Evolutionary conservation across 2,113 vertebrate genomes (phyloP), one percentile per base, ranked within the genome.

Genomic region (Tricholaema leucomelas): DNA sequence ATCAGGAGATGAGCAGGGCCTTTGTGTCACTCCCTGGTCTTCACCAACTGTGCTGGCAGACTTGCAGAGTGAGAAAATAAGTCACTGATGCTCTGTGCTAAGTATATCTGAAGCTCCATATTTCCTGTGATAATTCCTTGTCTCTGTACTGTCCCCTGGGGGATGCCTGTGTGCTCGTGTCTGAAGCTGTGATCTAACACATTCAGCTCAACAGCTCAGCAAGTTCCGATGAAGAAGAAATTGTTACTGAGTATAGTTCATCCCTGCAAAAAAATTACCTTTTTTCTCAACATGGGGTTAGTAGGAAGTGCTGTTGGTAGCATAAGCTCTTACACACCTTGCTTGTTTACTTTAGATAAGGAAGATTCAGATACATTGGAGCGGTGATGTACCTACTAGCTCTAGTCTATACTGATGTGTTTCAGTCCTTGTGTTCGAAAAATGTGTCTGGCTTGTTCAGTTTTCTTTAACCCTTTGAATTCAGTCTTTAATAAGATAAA

Each of bases 41-140:
- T 35, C 58, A 3, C 16, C 2, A 1, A 8, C 27, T 4, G 6
- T 28, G 24, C 44, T 61, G 72, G 33, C 0, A 1, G 40, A 30
- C 35, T 79, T 1, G 0, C n/a, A 40, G 59, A 38, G 55, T n/a
- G 30, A n/a, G 48, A 15, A 56, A 46, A 25, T 30, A 42, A 61
- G 25, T 8, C 10, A 27, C 23, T 3, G 1, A 3, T 56, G 7
- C 21, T 44, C 5, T 20, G 31, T 65, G 70, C 60, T 56, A 12
- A 76, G 44, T 2, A 0, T 36, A 7, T 20, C 81, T 77, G 35
- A 25, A 24, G 42, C 50, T 58, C 50, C 18, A 24, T 4, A 2
- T 46, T 44, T 52, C 55, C 71, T 76, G 0, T 25, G 44, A 8
- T 30, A n/a, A 66, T 24, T 63, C 69, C 31, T 61, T 23, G 23